Evolutionary conservation across 2,113 vertebrate genomes (phyloP).

Genomic region (Carollia perspicillata): DNA sequence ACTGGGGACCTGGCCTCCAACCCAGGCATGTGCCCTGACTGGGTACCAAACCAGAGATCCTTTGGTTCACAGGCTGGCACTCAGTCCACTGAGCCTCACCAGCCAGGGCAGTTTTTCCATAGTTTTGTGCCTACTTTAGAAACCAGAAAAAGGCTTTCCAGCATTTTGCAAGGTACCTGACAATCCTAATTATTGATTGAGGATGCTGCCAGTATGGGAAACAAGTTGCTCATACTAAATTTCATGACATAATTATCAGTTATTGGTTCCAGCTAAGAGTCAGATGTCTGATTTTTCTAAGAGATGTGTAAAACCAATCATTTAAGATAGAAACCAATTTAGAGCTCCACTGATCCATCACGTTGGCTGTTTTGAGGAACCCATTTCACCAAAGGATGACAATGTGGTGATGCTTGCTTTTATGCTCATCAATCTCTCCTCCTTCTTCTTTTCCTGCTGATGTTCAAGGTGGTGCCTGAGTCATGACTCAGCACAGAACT

Average conservation of each 20-base stretch:
- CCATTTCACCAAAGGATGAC: neutral
- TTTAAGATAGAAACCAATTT: constrained; percentile 33
- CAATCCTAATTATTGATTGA: constrained; percentile 32
- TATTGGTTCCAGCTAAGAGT: constrained; percentile 33
- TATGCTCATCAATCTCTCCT: neutral
- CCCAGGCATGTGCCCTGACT: no score
- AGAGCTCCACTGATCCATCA: neutral
- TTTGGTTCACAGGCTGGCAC: no score
- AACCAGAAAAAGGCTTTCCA: constrained; percentile 36
- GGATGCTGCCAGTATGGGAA: neutral
- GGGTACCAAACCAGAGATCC: no score
- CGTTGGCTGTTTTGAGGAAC: constrained; percentile 15
- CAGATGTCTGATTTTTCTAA: constrained; percentile 31
- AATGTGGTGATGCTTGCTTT: neutral
- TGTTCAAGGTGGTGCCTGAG: neutral
- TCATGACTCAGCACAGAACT: neutral
- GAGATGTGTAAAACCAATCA: constrained; percentile 1
- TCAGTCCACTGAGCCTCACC: no score
- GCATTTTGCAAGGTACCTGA: constrained; percentile 29
- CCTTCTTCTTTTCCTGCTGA: neutral
- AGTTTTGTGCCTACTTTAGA: constrained; percentile 57
- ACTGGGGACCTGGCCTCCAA: no score
- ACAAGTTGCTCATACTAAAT: constrained; percentile 45
- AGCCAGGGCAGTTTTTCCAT: constrained; percentile 24
- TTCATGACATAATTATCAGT: constrained; percentile 34